Conservation (phyloP, 2,888 invertebrate species). For the Sycophila texana region DNA sequence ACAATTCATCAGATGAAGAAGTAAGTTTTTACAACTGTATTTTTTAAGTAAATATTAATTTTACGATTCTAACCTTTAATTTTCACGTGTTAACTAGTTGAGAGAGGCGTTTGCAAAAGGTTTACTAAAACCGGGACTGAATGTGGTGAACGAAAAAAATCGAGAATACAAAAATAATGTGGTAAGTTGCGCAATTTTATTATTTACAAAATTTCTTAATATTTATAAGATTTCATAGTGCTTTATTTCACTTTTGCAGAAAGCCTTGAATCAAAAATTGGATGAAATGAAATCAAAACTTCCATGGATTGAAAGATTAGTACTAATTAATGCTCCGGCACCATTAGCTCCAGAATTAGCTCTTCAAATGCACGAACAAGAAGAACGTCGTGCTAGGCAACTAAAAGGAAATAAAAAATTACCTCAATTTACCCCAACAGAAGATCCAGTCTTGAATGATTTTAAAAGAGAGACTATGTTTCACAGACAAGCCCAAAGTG, state of each 20-base stretch:
- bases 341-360: constrained; percentile 91
- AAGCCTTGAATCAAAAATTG: constrained; percentile 83
- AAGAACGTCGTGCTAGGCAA: constrained; percentile 81
- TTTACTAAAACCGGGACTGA: constrained; percentile 90
- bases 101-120: constrained; percentile 94
- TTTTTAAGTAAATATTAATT: constrained; percentile 4
- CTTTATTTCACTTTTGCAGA: constrained; percentile 68
- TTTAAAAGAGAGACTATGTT: constrained; percentile 93
- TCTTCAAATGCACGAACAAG: constrained; percentile 85
- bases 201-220: not conserved
- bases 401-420: constrained; percentile 84
- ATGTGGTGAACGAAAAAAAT: constrained; percentile 81
- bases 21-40: constrained; percentile 69
- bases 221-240: no score
- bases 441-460: constrained; percentile 91
- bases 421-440: constrained; percentile 80
- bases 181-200: constrained; percentile 76
- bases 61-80: constrained; percentile 61
- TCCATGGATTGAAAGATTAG: constrained; percentile 92
- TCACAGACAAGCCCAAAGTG: constrained; percentile 90
- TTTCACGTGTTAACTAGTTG: constrained; percentile 79
- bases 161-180: constrained; percentile 84
- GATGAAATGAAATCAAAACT: constrained; percentile 84
- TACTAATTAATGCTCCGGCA: constrained; percentile 86
- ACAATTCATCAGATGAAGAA: constrained; percentile 79